Conservation (phyloP, 2,797 vertebrate species). For the Tapera naevia region DNA sequence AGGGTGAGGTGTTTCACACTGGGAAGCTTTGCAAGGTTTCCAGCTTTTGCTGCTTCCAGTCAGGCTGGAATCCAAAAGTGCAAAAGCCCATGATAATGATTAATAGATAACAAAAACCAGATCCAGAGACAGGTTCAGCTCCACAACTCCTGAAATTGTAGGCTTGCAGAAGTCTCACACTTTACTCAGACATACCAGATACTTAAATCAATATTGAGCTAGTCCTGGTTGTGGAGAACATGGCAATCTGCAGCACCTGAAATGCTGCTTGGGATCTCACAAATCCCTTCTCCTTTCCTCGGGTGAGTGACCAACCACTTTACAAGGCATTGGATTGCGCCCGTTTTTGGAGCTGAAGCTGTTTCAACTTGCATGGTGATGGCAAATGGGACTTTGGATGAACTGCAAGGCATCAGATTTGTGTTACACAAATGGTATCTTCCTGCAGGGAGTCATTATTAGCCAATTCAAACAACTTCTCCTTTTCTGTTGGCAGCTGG, state of each 20-base stretch:
- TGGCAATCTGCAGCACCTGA: background rate
- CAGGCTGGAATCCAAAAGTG: constrained; percentile 34
- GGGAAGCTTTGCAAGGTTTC: background rate
- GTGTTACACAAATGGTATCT: background rate
- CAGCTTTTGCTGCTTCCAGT: background rate
- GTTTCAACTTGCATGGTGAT: background rate
- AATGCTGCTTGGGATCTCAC: background rate
- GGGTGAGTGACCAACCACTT: background rate
- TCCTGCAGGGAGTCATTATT: background rate
- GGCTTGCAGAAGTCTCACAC: background rate
- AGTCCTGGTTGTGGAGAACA: background rate
- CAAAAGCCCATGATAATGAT: background rate
- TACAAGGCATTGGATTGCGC: rapidly evolving
- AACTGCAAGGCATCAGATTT: background rate
- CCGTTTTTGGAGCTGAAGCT: background rate
- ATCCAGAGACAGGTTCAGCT: background rate
- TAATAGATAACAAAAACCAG: constrained; percentile 18
- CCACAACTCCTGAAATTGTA: rapidly evolving
- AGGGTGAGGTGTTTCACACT: background rate
- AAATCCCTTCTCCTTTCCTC: background rate
- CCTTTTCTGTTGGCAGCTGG: background rate
- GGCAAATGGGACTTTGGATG: background rate
- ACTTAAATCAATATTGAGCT: background rate
- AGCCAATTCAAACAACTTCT: background rate
- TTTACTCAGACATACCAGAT: background rate